phyloP scores from a whole-genome alignment of 1,140 invertebrate species.

The Trichonephila clavipes region DNA sequence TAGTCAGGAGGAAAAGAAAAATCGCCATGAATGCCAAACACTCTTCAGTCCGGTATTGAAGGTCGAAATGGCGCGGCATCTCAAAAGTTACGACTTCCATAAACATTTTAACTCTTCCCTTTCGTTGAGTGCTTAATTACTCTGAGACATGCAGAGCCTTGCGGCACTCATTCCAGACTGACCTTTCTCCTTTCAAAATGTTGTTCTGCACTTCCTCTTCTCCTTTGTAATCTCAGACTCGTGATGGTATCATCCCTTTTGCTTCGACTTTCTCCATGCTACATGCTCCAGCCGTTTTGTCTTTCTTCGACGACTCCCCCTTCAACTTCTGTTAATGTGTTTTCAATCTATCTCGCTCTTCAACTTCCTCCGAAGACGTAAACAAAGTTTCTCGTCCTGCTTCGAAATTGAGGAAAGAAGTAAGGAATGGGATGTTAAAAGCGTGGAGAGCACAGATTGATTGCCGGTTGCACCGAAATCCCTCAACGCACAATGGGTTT shows the following conservation, averaged over 20 bases:
- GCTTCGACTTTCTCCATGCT: not conserved
- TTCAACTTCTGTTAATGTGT: constrained; percentile 42
- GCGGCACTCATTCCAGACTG: constrained; percentile 38
- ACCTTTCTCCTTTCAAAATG: constrained; percentile 32
- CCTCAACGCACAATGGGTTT: constrained; percentile 19
- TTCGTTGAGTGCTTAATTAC: constrained; percentile 66
- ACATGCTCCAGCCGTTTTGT: not conserved
- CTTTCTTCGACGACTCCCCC: constrained; percentile 6
- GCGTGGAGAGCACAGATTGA: constrained; percentile 44
- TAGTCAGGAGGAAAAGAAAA: not conserved
- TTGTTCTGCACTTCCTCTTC: constrained; percentile 40
- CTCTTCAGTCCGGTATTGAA: constrained; percentile 36
- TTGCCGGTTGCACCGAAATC: constrained; percentile 21
- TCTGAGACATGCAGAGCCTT: constrained; percentile 45
- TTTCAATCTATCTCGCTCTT: constrained; percentile 55
- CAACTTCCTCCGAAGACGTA: constrained; percentile 27
- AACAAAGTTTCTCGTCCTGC: constrained; percentile 47
- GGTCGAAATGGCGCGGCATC: constrained; percentile 27
- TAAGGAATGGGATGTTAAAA: constrained; percentile 21
- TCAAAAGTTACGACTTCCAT: constrained; percentile 57
- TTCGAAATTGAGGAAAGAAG: constrained; percentile 20
- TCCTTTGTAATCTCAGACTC: constrained; percentile 31
- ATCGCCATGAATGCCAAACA: not conserved
- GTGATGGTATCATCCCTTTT: constrained; percentile 31
- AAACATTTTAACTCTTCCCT: constrained; percentile 33